Percentiles rank a stretch among this genome's conserved stretches.
These are phyloP conservation scores for Xanthorhoe spadicearia DNA, from an alignment of 2,888 invertebrate genomes.

Conservation along the genomic window DNA sequence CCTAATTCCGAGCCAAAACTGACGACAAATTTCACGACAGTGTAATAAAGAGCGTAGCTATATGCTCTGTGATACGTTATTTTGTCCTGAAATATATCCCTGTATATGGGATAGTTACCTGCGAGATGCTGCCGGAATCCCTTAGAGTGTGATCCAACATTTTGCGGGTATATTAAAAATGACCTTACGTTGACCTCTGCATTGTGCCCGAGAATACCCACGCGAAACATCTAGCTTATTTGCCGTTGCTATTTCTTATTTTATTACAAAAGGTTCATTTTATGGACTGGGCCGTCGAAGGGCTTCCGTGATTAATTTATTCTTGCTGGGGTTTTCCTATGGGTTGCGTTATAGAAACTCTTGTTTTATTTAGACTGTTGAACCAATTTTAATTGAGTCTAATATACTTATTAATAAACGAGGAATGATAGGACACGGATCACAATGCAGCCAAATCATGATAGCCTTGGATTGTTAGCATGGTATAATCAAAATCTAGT, in stretches of 20 bases:
- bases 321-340: constrained; percentile 35
- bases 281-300: constrained; percentile 43
- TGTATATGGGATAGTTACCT: constrained; percentile 37
- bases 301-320: constrained; percentile 50
- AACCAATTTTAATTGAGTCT: constrained; percentile 9
- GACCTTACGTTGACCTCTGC: constrained; percentile 58
- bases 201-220: constrained; percentile 54
- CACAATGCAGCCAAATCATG: background rate
- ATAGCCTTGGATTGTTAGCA: background rate
- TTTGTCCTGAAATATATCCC: constrained; percentile 34
- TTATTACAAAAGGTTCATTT: constrained; percentile 49
- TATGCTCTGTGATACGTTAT: constrained; percentile 23
- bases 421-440: background rate
- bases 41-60: constrained; percentile 23
- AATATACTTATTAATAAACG: background rate
- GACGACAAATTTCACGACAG: constrained; percentile 25
- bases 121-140: constrained; percentile 37
- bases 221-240: constrained; percentile 44
- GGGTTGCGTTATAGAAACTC: constrained; percentile 14
- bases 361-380: constrained; percentile 18
- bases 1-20: constrained; percentile 22
- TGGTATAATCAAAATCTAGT: constrained; percentile 15
- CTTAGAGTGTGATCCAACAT: constrained; percentile 43
- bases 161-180: constrained; percentile 45
- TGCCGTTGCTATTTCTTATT: constrained; percentile 48